Base-by-base conservation (phyloP, 2,113 vertebrate species). In the Cichladusa arquata region DNA sequence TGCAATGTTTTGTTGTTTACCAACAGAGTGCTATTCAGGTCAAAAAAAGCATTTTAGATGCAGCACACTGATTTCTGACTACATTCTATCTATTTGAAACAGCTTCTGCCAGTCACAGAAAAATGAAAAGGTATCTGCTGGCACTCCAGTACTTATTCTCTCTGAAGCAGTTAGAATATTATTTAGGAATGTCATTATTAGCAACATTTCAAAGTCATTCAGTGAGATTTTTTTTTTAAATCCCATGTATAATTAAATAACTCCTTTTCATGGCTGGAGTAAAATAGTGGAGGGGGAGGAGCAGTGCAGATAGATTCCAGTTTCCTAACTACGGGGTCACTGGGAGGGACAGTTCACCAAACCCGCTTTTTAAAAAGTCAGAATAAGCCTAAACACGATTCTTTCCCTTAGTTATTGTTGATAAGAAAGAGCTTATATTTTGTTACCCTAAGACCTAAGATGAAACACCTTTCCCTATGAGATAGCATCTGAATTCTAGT, bases 121-220 rank as follows among this genome's bases (percentile, higher is more conserved):
- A 72, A 94, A 79, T 51, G 5, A 86, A 90, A 93, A 80, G 38
- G 23, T 26, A 11, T 29, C 33, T 87, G 31, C 42, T 78, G 40
- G 45, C 45, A 83, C 42, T 80, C 60, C 8, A 3, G 25, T 53
- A 47, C 40, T 74, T 42, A 74, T 54, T 86, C 45, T 91, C 50
- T 71, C 72, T 86, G 47, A 93, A 93, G 34, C 57, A 64, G 74
- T 51, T 87, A 85, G 74, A 93, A 58, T 80, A 94, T 93, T 89
- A 84, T 86, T 95, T 92, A 83, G 33, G 66, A 88, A 77, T 69
- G 69, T 74, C 60, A 88, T 77, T 91, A 87, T 8, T 94, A 84
- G 38, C 83, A 91, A 72, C 28, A 71, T 76, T 93, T 92, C 76
- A 92, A 79, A 96, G 77, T n/a, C 53, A 44, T 38, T 91, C 40